Base-by-base conservation (phyloP, 2,113 vertebrate genomes). In the Phrynocephalus versicolor region DNA sequence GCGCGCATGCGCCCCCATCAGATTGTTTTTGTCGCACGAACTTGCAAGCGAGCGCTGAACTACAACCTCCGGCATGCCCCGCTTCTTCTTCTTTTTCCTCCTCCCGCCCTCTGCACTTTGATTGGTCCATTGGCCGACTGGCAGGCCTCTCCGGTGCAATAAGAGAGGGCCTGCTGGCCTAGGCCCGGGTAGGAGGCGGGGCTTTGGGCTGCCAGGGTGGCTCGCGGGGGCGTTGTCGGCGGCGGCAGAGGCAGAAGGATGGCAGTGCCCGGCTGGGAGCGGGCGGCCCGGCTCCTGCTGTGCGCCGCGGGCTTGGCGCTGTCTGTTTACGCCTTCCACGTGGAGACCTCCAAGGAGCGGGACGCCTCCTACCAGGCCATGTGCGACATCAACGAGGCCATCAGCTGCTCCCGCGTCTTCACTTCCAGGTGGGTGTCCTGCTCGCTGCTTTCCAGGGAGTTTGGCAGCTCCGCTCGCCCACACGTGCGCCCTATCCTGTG, bases 391-490 rank as follows among this genome's bases (percentile, higher is more conserved):
- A 97, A 94, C 60, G 93, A 95, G 21, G 95, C 95, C 3, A 94
- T 97, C 78, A 97, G 97, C 96, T 97, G 97, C 95, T 97, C 97
- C 80, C 97, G 96, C 77, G 97, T 97, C 21, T 97, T 97, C 79
- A 97, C 96, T 33, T 97, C 97, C 91, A 97, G 97, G 97, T 97
- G 89, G 58, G 73, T 45, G 37, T 33, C 18, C 30, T 1, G n/a
- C 3, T 1, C n/a, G n/a, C n/a, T n/a, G n/a, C n/a, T n/a, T n/a
- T n/a, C n/a, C n/a, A n/a, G n/a, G n/a, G n/a, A n/a, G n/a, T n/a
- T n/a, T n/a, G n/a, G n/a, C n/a, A n/a, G n/a, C n/a, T n/a, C n/a
- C n/a, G n/a, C n/a, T n/a, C n/a, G n/a, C n/a, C n/a, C n/a, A n/a
- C n/a, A n/a, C n/a, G n/a, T n/a, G n/a, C n/a, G n/a, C n/a, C n/a